Evolutionary conservation across 2,113 vertebrate genomes (phyloP), one percentile per base, ranked within the genome.

Genomic region (Trogon melanurus): DNA sequence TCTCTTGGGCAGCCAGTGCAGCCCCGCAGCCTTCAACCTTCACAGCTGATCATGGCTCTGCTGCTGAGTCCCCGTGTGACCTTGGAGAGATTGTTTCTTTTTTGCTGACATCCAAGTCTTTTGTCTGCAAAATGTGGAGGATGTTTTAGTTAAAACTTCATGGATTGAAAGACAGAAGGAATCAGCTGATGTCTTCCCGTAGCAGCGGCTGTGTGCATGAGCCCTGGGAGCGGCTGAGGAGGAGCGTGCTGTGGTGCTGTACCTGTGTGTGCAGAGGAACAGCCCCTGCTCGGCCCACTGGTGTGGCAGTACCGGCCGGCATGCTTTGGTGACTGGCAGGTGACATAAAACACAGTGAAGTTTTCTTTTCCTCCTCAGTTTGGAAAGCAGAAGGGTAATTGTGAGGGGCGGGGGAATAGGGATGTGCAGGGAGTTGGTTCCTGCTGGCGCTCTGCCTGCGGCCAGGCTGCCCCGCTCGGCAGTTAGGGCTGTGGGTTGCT

Each of bases 11-110:
- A 85, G 57, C 47, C 25, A 25, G 72, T 0, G 1, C 58, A 65
- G 67, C 51, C 50, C 69, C 58, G 60, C 61, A 70, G 69, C 72
- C 86, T 89, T 34, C 0, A 88, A 72, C 64, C 11, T 1, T 38
- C 10, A 12, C 3, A 8, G 38, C 74, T 0, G 3, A 85, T 80
- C 78, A 45, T 2, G 4, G 73, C 61, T 85, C 65, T 82, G 58
- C 79, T 84, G 51, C 45, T 0, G 3, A 89, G 66, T 79, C 78
- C 62, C 50, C 2, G 2, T 0, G 3, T 94, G 83, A 93, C 93
- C 92, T 97, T 96, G 94, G 48, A 66, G 85, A 76, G 91, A 95
- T 93, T 76, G 38, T 41, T 80, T 84, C 41, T 11, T 71, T 89
- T 89, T 60, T 85, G 86, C 93, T 89, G 91, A 70, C 1, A 0